Percentiles rank a stretch among this genome's conserved stretches.
Evolutionary conservation across 2,888 invertebrate genomes (phyloP).

Genomic region (Drosophila phalerata): DNA sequence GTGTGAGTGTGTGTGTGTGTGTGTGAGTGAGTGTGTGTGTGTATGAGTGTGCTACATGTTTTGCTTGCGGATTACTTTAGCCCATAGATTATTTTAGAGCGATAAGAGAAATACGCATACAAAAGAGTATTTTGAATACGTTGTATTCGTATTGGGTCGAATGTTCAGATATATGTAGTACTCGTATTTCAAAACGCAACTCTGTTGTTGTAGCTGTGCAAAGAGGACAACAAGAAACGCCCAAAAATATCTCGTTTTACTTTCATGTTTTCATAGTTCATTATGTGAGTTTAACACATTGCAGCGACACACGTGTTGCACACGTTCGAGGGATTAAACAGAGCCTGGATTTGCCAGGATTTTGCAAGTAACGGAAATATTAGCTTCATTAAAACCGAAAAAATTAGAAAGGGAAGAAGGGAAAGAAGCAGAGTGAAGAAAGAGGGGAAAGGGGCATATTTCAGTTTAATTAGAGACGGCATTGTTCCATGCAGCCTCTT

Average conservation of each 20-base stretch:
- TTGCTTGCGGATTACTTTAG: conserved; percentile 63
- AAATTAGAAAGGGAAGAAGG: neutral
- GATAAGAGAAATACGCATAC: conserved; percentile 50
- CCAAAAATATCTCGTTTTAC: conserved; percentile 51
- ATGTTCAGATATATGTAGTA: conserved; percentile 26
- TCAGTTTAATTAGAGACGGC: conserved; percentile 49
- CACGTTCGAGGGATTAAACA: conserved; percentile 58
- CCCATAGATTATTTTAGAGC: conserved; percentile 53
- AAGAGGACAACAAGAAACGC: conserved; percentile 25
- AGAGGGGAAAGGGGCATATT: conserved; percentile 18
- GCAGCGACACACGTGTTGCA: conserved; percentile 63
- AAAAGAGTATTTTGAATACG: conserved; percentile 42
- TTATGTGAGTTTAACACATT: conserved; percentile 65
- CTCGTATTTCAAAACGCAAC: conserved; percentile 43
- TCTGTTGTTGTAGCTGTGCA: conserved; percentile 8
- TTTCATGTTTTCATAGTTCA: conserved; percentile 63
- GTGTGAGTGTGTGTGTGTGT: conserved; percentile 11
- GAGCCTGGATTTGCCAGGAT: conserved; percentile 34
- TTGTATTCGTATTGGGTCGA: conserved; percentile 29
- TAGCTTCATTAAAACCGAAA: conserved; percentile 44
- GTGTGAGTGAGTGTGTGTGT: conserved; percentile 7
- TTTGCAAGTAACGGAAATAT: conserved; percentile 54
- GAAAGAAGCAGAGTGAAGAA: neutral
- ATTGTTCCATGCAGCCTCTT: conserved; percentile 37
- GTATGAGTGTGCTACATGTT: conserved; percentile 42